Percentiles rank a stretch among this genome's conserved stretches.
These are phyloP conservation scores for Phrynocephalus guinanensis DNA, from an alignment of 2,797 vertebrate genomes.

Conservation along the genomic window DNA sequence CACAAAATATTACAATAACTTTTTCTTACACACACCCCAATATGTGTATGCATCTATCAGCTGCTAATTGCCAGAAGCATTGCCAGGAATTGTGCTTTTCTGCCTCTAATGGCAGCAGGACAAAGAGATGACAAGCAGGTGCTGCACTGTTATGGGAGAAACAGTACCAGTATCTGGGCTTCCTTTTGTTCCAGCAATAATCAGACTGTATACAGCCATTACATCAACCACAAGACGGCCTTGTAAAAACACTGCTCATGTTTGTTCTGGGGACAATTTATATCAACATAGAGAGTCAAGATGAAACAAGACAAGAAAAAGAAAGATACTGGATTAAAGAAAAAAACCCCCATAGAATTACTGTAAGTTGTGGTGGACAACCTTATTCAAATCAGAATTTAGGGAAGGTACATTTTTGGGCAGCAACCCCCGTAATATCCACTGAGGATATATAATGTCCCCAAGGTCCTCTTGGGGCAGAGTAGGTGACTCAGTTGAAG, in stretches of 20 bases:
- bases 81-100: not conserved
- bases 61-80: conserved; percentile 23
- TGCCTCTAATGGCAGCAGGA: too few relatives aligned
- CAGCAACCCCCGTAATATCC: too few relatives aligned
- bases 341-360: not conserved
- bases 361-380: not conserved
- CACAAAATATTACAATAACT: conserved; percentile 23
- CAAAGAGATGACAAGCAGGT: not conserved
- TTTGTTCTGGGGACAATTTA: conserved; percentile 36
- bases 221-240: conserved; percentile 21
- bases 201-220: conserved; percentile 4
- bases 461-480: too few relatives aligned
- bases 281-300: not conserved
- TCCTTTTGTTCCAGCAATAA: not conserved
- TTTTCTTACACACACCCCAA: not conserved
- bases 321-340: not conserved
- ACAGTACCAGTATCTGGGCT: not conserved
- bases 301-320: not conserved
- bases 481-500: not conserved
- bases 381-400: not conserved
- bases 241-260: not conserved
- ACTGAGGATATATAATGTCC: too few relatives aligned
- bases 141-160: not conserved
- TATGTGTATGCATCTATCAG: not conserved
- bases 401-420: too few relatives aligned